Evolutionary conservation across 92 coral and sea anemone genomes (phyloP).

Genomic region (Siderastrea radians): DNA sequence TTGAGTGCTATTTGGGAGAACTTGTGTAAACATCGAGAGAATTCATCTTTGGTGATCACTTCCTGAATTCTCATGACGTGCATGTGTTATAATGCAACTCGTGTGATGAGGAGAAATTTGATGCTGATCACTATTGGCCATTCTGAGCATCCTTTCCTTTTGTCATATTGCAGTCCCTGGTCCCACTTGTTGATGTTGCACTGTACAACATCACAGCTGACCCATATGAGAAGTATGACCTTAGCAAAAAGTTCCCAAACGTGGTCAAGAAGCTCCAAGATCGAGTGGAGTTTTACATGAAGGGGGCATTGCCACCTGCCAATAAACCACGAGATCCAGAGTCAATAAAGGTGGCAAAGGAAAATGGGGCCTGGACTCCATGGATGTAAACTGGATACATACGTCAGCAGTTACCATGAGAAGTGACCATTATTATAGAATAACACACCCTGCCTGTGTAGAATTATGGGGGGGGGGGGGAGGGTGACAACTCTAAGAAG

Average conservation of each 20-base stretch:
- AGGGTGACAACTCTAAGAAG: too few relatives aligned
- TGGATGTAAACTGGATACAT: conserved; percentile 55
- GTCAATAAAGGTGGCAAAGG: conserved; percentile 67
- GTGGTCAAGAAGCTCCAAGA: conserved; percentile 64
- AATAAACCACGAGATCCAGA: conserved; percentile 79
- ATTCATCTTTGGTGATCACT: too few relatives aligned
- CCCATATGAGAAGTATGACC: conserved; percentile 78
- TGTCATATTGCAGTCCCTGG: conserved; percentile 4
- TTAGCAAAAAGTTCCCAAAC: conserved; percentile 69
- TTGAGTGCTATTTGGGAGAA: too few relatives aligned
- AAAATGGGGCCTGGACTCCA: conserved; percentile 85
- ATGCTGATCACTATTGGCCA: too few relatives aligned
- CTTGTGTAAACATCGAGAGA: too few relatives aligned
- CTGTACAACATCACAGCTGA: conserved; percentile 87
- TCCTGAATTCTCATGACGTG: too few relatives aligned
- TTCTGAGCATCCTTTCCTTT: not conserved
- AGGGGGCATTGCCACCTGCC: conserved; percentile 68
- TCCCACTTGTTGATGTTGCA: conserved; percentile 57
- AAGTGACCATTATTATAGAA: too few relatives aligned
- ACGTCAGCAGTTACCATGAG: too few relatives aligned
- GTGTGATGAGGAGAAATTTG: not conserved
- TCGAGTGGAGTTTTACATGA: conserved; percentile 78
- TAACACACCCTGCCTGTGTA: too few relatives aligned
- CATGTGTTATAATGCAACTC: too few relatives aligned
- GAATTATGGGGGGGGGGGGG: too few relatives aligned